These are phyloP conservation scores for Sebastiscus albofasciatus DNA, from an alignment of 2,797 vertebrate genomes.

Conservation along the genomic window DNA sequence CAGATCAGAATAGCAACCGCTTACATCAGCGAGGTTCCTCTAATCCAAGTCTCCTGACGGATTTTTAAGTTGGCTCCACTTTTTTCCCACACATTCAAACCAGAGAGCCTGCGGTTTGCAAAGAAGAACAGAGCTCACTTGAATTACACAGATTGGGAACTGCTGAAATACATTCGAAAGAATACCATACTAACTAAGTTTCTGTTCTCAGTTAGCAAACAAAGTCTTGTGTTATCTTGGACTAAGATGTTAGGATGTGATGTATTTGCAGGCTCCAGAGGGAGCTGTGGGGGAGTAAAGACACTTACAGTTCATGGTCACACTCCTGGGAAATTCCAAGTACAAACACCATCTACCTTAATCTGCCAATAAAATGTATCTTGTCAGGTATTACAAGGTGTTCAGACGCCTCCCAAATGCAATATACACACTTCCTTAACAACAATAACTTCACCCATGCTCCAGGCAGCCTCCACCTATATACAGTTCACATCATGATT, in stretches of 20 bases:
- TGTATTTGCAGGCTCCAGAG: background rate
- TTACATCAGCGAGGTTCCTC: constrained; percentile 22
- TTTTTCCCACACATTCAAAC: background rate
- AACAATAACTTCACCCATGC: constrained; percentile 2
- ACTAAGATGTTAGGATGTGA: background rate
- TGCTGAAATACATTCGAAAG: background rate
- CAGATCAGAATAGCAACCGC: constrained; percentile 48
- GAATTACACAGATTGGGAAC: background rate
- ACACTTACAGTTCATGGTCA: background rate
- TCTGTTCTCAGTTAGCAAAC: background rate
- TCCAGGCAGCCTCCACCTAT: background rate
- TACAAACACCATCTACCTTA: background rate
- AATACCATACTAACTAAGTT: background rate
- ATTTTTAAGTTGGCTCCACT: background rate
- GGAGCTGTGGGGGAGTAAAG: background rate
- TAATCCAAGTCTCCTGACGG: constrained; percentile 20
- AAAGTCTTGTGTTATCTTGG: constrained; percentile 1
- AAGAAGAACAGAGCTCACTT: background rate
- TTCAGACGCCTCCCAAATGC: background rate
- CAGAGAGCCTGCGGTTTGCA: background rate
- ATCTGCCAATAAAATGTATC: background rate
- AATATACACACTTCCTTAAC: background rate
- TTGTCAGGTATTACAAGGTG: background rate
- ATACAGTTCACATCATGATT: background rate
- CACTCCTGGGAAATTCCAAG: constrained; percentile 15